phyloP scores from a whole-genome alignment of 1,140 invertebrate genomes.

The Drosophila parvula region DNA sequence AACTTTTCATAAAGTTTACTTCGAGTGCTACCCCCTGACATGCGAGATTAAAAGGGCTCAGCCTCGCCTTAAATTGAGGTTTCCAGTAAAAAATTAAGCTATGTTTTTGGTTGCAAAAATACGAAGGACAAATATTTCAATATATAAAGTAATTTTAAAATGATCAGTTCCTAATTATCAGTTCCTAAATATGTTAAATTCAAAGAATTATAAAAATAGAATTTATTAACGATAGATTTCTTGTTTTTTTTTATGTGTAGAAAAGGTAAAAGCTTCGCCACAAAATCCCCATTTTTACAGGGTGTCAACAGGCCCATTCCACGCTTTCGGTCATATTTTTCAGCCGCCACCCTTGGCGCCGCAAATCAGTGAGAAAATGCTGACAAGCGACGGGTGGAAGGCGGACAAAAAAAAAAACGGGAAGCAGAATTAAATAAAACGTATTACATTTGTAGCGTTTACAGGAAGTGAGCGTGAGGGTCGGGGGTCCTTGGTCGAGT shows the following conservation, averaged over 20 bases:
- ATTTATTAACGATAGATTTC: not conserved
- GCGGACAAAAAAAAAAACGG: constrained; percentile 31
- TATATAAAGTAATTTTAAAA: too few species aligned
- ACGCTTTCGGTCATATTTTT: constrained; percentile 56
- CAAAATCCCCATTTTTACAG: constrained; percentile 5
- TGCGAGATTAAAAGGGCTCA: constrained; percentile 1
- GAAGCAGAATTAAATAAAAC: constrained; percentile 73
- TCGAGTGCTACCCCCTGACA: constrained; percentile 13
- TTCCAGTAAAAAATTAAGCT: not conserved
- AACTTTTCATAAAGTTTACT: constrained; percentile 77
- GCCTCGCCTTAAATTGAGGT: constrained; percentile 1
- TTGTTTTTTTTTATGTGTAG: not conserved
- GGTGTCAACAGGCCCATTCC: constrained; percentile 27
- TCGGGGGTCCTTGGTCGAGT: constrained; percentile 40
- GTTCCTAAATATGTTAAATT: too few species aligned
- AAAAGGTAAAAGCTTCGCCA: not conserved
- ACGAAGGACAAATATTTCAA: too few species aligned
- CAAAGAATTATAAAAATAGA: too few species aligned
- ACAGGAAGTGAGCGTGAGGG: constrained; percentile 55
- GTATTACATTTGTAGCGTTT: constrained; percentile 79
- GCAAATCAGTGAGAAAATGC: constrained; percentile 79
- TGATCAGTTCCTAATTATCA: too few species aligned
- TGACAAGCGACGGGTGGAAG: constrained; percentile 63
- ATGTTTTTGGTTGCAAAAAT: too few species aligned
- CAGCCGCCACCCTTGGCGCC: constrained; percentile 58